Evolutionary conservation across 2,888 invertebrate species (phyloP), one percentile per base, ranked within the genome.

Genomic region (Blera fallax): DNA sequence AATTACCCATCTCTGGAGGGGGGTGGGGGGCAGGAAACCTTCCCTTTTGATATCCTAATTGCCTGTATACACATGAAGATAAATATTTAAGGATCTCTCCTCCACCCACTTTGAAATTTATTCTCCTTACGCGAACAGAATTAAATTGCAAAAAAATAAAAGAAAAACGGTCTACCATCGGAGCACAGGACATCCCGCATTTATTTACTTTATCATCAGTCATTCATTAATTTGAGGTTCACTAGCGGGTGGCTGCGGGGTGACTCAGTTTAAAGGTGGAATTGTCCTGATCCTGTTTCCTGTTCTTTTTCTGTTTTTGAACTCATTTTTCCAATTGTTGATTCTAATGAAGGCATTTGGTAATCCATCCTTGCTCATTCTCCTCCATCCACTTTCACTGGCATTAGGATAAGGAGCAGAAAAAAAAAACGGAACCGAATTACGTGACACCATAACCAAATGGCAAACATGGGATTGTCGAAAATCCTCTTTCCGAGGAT

Each of bases 371-470:
- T 32, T 48, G 21, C 24, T 29, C 16, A 21, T 60, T 50, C 10
- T 10, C 10, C 6, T 34, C 14, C 43, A 29, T 6, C 45, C n/a
- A 11, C 43, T 54, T 6, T 3, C 21, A 14, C 37, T 0, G 10
- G 3, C n/a, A n/a, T n/a, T 34, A 24, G 10, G 1, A 3, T 8
- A 34, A 18, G 16, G 10, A 21, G 10, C 21, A 11, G 11, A 45
- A 52, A 11, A 8, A 32, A 69, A 70, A 70, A 56, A 34, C 65
- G 54, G 43, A 48, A 37, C 54, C 27, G 43, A 72, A 82, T 67
- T 83, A 83, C 83, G 79, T 83, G 83, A 78, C 79, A 67, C 73
- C 67, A 48, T 73, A 79, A 73, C 73, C 72, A 73, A 79, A 74
- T 69, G 80, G 74, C 29, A 64, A 78, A 70, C 69, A 80, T 50